Evolutionary conservation across 2,888 invertebrate genomes (phyloP).

Genomic region (Elysia crispata): DNA sequence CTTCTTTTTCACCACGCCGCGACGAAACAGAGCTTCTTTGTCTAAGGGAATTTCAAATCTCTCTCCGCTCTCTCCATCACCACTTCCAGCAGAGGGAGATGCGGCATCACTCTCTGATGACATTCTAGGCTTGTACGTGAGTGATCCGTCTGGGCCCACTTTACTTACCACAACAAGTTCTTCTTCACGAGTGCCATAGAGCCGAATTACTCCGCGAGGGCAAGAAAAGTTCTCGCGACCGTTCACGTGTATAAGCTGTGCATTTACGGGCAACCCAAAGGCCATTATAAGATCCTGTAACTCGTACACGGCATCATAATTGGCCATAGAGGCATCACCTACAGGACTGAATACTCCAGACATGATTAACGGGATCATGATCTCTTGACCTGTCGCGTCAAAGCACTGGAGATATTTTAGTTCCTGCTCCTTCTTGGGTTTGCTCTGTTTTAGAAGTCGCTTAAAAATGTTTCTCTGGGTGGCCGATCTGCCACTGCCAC

Average conservation of each 20-base stretch:
- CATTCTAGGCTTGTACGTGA: not conserved
- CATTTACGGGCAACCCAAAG: slow-evolving; percentile 68
- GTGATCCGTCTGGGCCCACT: slow-evolving; percentile 45
- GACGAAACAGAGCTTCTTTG: slow-evolving; percentile 26
- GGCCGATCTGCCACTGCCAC: slow-evolving; percentile 59
- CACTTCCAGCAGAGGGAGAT: not conserved
- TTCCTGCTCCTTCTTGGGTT: slow-evolving; percentile 66
- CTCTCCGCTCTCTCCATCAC: not conserved
- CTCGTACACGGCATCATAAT: slow-evolving; percentile 71
- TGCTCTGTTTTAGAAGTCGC: slow-evolving; percentile 63
- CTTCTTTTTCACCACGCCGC: slow-evolving; percentile 41
- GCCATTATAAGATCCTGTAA: slow-evolving; percentile 69
- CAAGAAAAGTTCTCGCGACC: slow-evolving; percentile 51
- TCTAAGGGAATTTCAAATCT: slow-evolving; percentile 42
- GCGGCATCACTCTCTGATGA: not conserved
- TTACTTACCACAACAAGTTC: slow-evolving; percentile 58
- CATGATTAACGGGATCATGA: slow-evolving; percentile 73
- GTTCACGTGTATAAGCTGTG: slow-evolving; percentile 66
- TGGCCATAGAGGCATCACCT: slow-evolving; percentile 63
- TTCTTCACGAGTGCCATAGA: slow-evolving; percentile 64
- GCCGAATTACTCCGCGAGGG: slow-evolving; percentile 60
- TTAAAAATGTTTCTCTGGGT: slow-evolving; percentile 57
- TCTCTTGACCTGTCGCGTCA: slow-evolving; percentile 64
- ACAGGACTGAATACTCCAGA: slow-evolving; percentile 72
- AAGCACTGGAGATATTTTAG: slow-evolving; percentile 72